These are phyloP conservation scores for Chloropsis cyanopogon DNA, from an alignment of 2,113 vertebrate genomes.

Conservation along the genomic window DNA sequence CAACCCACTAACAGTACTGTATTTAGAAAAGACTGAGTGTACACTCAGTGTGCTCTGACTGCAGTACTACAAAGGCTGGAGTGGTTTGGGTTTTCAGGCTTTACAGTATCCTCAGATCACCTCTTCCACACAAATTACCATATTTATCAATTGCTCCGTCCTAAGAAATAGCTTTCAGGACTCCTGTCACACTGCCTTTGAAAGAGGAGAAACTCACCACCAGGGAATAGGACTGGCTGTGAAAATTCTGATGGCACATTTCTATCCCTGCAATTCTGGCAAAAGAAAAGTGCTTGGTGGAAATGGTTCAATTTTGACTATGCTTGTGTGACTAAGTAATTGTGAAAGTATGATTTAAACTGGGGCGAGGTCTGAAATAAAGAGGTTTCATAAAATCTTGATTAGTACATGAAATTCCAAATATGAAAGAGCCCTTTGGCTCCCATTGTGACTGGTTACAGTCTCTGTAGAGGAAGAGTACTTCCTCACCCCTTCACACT, in stretches of 20 bases:
- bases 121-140: neutral
- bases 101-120: neutral
- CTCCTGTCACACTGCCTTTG: neutral
- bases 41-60: neutral
- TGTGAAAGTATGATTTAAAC: neutral
- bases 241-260: neutral
- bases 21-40: neutral
- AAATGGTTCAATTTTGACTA: neutral
- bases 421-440: neutral
- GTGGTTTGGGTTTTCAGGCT: neutral
- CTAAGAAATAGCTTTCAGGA: neutral
- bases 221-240: neutral
- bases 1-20: neutral
- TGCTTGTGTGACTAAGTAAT: neutral
- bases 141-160: neutral
- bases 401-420: neutral
- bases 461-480: neutral
- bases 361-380: neutral
- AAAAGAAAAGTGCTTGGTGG: neutral
- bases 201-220: neutral
- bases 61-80: neutral
- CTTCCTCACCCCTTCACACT: neutral
- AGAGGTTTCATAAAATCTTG: neutral
- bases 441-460: neutral
- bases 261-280: neutral